Conservation (phyloP, 1,140 invertebrate species). For the Euura lappo region DNA sequence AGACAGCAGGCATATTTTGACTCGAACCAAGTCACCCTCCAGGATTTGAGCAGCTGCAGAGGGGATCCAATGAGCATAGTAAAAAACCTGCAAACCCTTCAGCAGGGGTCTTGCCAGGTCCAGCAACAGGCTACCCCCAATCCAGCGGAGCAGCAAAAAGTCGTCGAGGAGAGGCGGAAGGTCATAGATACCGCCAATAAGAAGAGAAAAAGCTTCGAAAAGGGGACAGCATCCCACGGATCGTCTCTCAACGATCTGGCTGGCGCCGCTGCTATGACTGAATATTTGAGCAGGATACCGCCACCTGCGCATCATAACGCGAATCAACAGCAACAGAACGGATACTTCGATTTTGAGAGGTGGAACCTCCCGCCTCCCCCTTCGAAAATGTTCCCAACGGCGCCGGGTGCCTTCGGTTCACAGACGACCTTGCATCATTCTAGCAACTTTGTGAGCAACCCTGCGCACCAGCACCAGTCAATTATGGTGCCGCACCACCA, state of each 20-base stretch:
- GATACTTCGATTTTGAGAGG: constrained; percentile 75
- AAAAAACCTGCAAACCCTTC: constrained; percentile 71
- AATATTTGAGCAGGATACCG: constrained; percentile 69
- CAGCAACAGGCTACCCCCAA: constrained; percentile 36
- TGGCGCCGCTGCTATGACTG: constrained; percentile 58
- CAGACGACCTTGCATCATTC: constrained; percentile 64
- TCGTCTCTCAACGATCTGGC: constrained; percentile 61
- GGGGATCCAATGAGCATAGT: constrained; percentile 78
- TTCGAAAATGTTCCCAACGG: constrained; percentile 68
- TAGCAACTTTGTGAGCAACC: constrained; percentile 57
- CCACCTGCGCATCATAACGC: constrained; percentile 73
- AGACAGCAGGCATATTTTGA: constrained; percentile 65
- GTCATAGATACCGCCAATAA: constrained; percentile 36
- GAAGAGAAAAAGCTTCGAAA: constrained; percentile 51
- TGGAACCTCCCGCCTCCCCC: constrained; percentile 74
- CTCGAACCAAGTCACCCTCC: constrained; percentile 65
- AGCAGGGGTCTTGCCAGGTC: constrained; percentile 66
- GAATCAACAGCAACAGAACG: constrained; percentile 68
- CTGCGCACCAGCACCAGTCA: constrained; percentile 67
- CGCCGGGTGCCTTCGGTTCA: constrained; percentile 60
- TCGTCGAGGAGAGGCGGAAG: constrained; percentile 43
- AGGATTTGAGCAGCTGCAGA: constrained; percentile 73
- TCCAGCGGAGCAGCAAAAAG: constrained; percentile 39
- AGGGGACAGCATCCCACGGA: constrained; percentile 38
- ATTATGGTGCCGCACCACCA: constrained; percentile 70